Evolutionary conservation across 2,113 vertebrate species (phyloP).

Genomic region (Lethenteron reissneri): DNA sequence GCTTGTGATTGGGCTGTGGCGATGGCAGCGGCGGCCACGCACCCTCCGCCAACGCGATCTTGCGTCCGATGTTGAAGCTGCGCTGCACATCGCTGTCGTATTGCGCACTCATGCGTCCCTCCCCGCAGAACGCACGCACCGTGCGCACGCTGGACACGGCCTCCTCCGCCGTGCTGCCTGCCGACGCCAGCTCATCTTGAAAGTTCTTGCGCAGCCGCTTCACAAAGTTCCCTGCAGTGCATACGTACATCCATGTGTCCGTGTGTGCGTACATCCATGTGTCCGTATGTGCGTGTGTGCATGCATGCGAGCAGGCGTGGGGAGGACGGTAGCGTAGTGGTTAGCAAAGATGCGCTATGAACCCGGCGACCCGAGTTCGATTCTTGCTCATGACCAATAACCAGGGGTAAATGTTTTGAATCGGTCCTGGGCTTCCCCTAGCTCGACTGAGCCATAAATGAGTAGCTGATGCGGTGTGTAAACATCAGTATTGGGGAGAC

Average conservation of each 20-base stretch:
- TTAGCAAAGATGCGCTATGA: too few relatives aligned
- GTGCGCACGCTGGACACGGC: slow-evolving; percentile 9
- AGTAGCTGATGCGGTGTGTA: too few relatives aligned
- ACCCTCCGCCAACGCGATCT: slow-evolving; percentile 8
- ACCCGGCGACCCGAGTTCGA: too few relatives aligned
- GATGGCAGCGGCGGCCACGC: too few relatives aligned
- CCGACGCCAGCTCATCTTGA: slow-evolving; percentile 9
- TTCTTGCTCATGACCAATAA: too few relatives aligned
- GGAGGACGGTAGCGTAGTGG: too few relatives aligned
- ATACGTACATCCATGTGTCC: background rate
- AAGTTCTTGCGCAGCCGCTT: slow-evolving; percentile 8
- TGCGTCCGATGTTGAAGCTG: slow-evolving; percentile 7
- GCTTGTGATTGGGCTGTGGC: too few relatives aligned
- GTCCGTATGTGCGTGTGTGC: background rate
- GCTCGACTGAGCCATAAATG: too few relatives aligned
- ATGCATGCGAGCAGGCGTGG: too few relatives aligned
- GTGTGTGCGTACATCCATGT: background rate
- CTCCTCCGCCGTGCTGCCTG: slow-evolving; percentile 7
- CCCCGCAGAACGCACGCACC: slow-evolving; percentile 8
- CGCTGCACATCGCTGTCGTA: slow-evolving; percentile 8
- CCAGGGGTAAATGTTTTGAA: too few relatives aligned
- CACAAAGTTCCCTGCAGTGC: slow-evolving; percentile 7
- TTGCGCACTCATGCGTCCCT: slow-evolving; percentile 4
- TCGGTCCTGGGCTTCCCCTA: too few relatives aligned
- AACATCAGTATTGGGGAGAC: too few relatives aligned